Percentiles rank a stretch among this genome's conserved stretches.
phyloP scores from a whole-genome alignment of 1,140 invertebrate species.

The Oncopodura yosiiana region DNA sequence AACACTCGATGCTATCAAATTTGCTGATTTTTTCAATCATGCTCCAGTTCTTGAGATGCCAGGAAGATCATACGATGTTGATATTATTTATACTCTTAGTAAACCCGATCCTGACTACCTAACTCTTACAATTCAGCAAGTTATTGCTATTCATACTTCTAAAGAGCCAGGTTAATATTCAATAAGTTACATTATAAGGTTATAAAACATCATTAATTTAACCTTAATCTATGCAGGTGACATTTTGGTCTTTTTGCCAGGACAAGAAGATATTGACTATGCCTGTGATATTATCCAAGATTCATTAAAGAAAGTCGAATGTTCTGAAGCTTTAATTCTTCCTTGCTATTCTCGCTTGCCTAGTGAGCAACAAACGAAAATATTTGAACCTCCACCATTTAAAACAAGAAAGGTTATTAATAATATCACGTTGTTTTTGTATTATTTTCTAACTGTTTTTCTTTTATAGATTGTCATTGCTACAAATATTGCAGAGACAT shows the following conservation, averaged over 20 bases:
- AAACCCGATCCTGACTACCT: too few species aligned
- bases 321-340: background rate
- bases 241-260: slow-evolving; percentile 57
- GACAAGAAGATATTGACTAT: slow-evolving; percentile 48
- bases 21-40: slow-evolving; percentile 60
- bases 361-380: background rate
- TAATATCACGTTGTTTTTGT: too few species aligned
- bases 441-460: background rate
- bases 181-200: too few species aligned
- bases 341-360: background rate
- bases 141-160: too few species aligned
- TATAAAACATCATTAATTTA: too few species aligned
- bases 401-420: too few species aligned
- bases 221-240: too few species aligned
- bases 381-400: background rate
- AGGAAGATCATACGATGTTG: slow-evolving; percentile 49
- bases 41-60: slow-evolving; percentile 41
- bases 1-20: slow-evolving; percentile 61
- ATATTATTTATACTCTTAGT: too few species aligned
- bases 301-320: background rate
- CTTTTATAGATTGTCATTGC: slow-evolving; percentile 13
- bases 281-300: background rate
- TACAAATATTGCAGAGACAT: slow-evolving; percentile 26
- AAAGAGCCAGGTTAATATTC: too few species aligned
- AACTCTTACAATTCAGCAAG: too few species aligned